Evolutionary conservation across 1,140 invertebrate genomes (phyloP).

Genomic region (Goniozus legneri): DNA sequence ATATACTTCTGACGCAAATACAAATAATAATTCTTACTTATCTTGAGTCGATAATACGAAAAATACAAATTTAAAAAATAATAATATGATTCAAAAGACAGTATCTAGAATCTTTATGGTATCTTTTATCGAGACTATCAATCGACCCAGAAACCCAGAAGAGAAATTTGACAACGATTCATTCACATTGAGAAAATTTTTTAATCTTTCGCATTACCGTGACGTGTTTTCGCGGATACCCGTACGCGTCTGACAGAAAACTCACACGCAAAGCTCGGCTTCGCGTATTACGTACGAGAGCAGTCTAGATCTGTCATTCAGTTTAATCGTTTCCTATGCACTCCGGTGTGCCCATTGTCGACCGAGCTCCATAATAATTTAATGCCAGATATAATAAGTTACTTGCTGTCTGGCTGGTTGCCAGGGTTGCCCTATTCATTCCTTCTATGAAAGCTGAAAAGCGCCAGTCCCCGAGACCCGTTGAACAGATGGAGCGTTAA

Average conservation of each 20-base stretch:
- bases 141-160: too few relatives aligned
- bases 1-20: too few relatives aligned
- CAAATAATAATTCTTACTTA: too few relatives aligned
- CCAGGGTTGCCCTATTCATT: constrained; percentile 50
- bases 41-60: too few relatives aligned
- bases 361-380: constrained; percentile 51
- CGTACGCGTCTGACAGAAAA: not conserved
- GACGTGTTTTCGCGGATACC: not conserved
- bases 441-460: constrained; percentile 48
- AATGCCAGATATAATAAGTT: constrained; percentile 56
- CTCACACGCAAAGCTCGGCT: not conserved
- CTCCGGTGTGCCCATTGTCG: constrained; percentile 50
- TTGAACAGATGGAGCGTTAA: constrained; percentile 45
- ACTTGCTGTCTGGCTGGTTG: constrained; percentile 50
- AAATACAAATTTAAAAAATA: too few relatives aligned
- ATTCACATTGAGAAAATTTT: too few relatives aligned
- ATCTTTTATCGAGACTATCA: too few relatives aligned
- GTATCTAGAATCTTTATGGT: too few relatives aligned
- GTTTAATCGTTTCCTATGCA: constrained; percentile 55
- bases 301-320: constrained; percentile 40
- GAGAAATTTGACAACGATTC: too few relatives aligned
- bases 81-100: too few relatives aligned
- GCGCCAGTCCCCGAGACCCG: constrained; percentile 22
- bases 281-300: constrained; percentile 5
- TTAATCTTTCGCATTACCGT: too few relatives aligned